These are phyloP conservation scores for Mirounga angustirostris DNA, from an alignment of 2,113 vertebrate species.

Conservation along the genomic window DNA sequence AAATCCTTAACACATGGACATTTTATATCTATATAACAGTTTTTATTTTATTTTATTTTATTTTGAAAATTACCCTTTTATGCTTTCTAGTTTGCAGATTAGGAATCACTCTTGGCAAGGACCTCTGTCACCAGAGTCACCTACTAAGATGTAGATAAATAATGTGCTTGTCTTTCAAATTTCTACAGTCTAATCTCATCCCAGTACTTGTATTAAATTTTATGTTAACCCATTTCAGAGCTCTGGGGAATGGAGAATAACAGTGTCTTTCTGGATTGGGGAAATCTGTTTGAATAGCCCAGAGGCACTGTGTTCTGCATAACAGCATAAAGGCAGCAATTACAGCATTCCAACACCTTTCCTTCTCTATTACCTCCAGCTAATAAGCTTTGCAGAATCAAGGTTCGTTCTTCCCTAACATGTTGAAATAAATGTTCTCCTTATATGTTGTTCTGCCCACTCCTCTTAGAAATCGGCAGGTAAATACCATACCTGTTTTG, in stretches of 20 bases:
- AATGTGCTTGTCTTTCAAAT: constrained; percentile 42
- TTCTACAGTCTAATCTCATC: constrained; percentile 55
- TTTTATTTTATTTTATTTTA: background rate
- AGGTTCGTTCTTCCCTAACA: constrained; percentile 11
- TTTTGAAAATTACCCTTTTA: background rate
- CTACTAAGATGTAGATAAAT: background rate
- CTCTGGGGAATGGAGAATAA: constrained; percentile 57
- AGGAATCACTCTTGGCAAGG: background rate
- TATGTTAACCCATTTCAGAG: constrained; percentile 14
- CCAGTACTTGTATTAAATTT: constrained; percentile 70
- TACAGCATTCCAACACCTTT: background rate
- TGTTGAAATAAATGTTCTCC: background rate
- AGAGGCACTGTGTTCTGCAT: constrained; percentile 51
- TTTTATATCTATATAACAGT: background rate
- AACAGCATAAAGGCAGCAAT: constrained; percentile 47
- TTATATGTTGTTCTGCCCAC: background rate
- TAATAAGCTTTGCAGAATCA: constrained; percentile 65
- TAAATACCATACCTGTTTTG: constrained; percentile 53
- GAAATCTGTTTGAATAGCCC: constrained; percentile 73
- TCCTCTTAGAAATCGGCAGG: background rate
- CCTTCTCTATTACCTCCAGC: constrained; percentile 56
- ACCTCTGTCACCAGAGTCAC: background rate
- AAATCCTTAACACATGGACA: background rate
- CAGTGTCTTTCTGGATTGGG: constrained; percentile 50
- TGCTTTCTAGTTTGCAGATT: background rate